Conservation (phyloP, 2,113 vertebrate species). For the Periophthalmus modestus region DNA sequence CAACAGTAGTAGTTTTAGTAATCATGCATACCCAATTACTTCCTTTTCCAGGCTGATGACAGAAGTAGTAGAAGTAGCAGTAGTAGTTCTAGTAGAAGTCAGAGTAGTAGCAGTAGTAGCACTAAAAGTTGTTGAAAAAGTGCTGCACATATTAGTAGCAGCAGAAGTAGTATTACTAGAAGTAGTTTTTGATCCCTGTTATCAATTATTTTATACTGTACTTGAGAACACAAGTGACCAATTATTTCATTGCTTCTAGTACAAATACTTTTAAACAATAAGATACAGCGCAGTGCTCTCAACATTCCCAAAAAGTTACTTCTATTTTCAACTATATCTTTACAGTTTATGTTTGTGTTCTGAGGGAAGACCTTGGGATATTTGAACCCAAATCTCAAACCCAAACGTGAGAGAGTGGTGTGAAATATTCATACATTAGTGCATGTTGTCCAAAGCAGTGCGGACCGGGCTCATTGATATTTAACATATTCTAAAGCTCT, state of each 20-base stretch:
- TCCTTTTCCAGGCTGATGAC: too few species aligned
- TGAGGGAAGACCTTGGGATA: background rate
- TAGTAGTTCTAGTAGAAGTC: background rate
- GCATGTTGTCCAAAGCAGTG: background rate
- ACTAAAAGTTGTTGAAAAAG: too few species aligned
- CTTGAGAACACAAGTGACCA: background rate
- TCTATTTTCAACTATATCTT: background rate
- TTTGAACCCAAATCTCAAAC: background rate
- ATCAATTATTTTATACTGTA: too few species aligned
- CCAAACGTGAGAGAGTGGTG: background rate
- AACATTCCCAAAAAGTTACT: background rate
- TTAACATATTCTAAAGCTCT: constrained; percentile 7
- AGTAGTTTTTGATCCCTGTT: background rate
- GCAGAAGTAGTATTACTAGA: background rate
- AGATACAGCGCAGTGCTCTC: background rate
- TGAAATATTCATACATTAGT: constrained; percentile 9
- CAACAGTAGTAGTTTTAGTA: too few species aligned
- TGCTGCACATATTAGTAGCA: background rate
- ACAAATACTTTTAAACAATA: background rate
- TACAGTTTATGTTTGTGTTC: background rate
- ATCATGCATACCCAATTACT: too few species aligned
- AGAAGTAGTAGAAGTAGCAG: background rate
- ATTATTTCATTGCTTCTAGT: background rate
- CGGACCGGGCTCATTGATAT: background rate
- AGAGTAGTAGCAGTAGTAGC: background rate